phyloP scores from a whole-genome alignment of 2,888 invertebrate genomes.

The Euplagia quadripunctaria region DNA sequence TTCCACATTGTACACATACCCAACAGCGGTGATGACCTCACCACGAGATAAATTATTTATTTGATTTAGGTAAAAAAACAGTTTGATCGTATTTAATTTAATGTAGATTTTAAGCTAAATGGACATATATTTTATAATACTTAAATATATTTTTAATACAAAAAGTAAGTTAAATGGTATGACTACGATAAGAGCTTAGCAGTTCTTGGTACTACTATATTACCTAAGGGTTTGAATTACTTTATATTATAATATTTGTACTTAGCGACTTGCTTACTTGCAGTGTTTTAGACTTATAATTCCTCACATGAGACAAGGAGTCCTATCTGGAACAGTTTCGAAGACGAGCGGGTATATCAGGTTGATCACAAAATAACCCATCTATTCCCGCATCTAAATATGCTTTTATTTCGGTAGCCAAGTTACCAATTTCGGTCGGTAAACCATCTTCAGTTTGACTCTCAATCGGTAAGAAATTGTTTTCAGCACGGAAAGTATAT shows the following conservation, averaged over 20 bases:
- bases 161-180: not conserved
- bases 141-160: not conserved
- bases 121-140: not conserved
- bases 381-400: conserved; percentile 77
- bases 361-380: conserved; percentile 79
- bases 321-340: conserved; percentile 50
- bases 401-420: conserved; percentile 69
- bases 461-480: conserved; percentile 72
- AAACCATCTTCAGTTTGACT: conserved; percentile 60
- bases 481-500: conserved; percentile 81
- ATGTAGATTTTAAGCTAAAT: not conserved
- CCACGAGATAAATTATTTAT: not conserved
- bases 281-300: not conserved
- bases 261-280: not conserved
- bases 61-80: not conserved
- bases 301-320: not conserved
- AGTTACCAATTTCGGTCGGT: conserved; percentile 64
- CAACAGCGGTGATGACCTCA: no score
- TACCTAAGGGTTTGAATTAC: not conserved
- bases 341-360: conserved; percentile 67
- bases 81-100: not conserved
- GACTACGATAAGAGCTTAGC: not conserved
- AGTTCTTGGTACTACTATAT: not conserved
- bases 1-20: not conserved
- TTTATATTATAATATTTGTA: not conserved